These are phyloP conservation scores for Eulemur mongoz DNA, from an alignment of 2,797 vertebrate genomes.

Conservation along the genomic window DNA sequence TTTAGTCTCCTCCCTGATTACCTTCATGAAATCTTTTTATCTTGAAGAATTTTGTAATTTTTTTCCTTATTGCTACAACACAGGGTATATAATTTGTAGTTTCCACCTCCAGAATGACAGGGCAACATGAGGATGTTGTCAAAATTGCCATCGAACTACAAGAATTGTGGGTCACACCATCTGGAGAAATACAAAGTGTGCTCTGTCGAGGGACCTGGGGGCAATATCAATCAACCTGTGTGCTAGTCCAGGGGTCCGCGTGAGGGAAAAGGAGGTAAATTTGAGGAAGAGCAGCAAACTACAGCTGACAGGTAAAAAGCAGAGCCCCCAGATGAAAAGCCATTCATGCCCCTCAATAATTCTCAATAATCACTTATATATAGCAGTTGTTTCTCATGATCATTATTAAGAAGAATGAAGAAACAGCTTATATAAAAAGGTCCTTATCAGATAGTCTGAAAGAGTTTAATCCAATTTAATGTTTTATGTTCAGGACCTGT, in stretches of 20 bases:
- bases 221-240: conserved; percentile 82
- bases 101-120: conserved; percentile 81
- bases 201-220: conserved; percentile 78
- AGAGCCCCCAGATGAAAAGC: not conserved
- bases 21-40: conserved; percentile 64
- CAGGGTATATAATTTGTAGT: conserved; percentile 85
- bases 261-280: conserved; percentile 49
- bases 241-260: conserved; percentile 65
- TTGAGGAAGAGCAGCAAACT: conserved; percentile 47
- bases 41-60: conserved; percentile 74
- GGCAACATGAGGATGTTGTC: conserved; percentile 84
- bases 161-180: conserved; percentile 86
- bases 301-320: conserved; percentile 40
- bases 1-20: conserved; percentile 50
- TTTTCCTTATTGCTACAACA: conserved; percentile 82
- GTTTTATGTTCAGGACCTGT: conserved; percentile 16
- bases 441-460: not conserved
- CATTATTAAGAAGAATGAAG: conserved; percentile 9
- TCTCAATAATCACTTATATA: conserved; percentile 8
- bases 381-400: conserved; percentile 10
- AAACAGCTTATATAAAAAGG: conserved; percentile 36
- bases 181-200: conserved; percentile 83
- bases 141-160: conserved; percentile 85
- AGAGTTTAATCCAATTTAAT: not conserved
- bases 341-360: not conserved